These are phyloP conservation scores for Allygus modestus DNA, from an alignment of 2,888 invertebrate species.

Conservation along the genomic window DNA sequence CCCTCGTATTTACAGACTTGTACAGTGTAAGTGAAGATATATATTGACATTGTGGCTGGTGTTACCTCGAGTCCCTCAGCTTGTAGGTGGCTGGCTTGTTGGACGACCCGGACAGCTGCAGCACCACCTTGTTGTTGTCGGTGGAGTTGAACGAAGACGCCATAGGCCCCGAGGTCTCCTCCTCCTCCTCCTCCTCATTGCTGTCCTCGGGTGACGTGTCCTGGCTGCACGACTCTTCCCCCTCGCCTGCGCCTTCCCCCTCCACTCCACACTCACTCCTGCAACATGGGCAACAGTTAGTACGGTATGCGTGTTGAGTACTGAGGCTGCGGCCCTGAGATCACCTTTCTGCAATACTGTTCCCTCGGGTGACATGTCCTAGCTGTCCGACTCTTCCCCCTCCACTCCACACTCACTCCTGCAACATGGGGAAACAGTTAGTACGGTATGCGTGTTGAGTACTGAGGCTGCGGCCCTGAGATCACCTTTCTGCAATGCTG, in stretches of 20 bases:
- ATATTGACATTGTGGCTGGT: too few relatives aligned
- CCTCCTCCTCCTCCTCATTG: slow-evolving; percentile 68
- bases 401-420: slow-evolving; percentile 69
- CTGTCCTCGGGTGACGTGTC: slow-evolving; percentile 71
- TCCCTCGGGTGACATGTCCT: slow-evolving; percentile 70
- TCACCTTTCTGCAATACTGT: not conserved
- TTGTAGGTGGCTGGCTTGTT: slow-evolving; percentile 81
- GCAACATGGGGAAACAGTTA: slow-evolving; percentile 54
- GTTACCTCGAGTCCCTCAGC: slow-evolving; percentile 85
- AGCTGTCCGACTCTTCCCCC: slow-evolving; percentile 67
- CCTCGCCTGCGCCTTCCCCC: slow-evolving; percentile 69
- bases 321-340: not conserved
- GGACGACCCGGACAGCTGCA: slow-evolving; percentile 65
- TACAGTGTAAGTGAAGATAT: too few relatives aligned
- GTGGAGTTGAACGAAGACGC: slow-evolving; percentile 5
- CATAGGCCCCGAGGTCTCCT: slow-evolving; percentile 30
- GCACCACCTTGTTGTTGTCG: slow-evolving; percentile 68
- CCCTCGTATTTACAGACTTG: too few relatives aligned
- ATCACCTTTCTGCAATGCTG: not conserved
- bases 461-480: not conserved
- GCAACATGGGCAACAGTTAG: slow-evolving; percentile 52
- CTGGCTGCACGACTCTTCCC: slow-evolving; percentile 67
- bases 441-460: too few relatives aligned
- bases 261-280: slow-evolving; percentile 69
- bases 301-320: too few relatives aligned